Evolutionary conservation across 1,140 invertebrate species (phyloP).

Genomic region (Drosophila bocqueti): DNA sequence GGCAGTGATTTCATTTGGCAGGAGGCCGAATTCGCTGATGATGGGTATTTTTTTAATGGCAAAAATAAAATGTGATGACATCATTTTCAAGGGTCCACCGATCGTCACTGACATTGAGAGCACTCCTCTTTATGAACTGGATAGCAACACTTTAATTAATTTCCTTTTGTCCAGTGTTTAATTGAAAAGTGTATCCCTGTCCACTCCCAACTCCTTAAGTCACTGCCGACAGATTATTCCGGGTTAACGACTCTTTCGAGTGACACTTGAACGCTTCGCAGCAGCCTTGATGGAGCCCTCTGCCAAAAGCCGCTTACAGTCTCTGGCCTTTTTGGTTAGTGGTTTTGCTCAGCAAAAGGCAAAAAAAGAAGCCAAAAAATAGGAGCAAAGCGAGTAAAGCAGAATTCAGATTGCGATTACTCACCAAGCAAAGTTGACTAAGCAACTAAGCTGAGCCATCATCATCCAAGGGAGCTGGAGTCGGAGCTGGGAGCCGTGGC

Average conservation of each 20-base stretch:
- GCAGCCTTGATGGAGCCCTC: conserved; percentile 28
- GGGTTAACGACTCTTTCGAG: conserved; percentile 55
- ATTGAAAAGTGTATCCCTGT: conserved; percentile 32
- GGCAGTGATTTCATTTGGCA: conserved; percentile 46
- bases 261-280: conserved; percentile 56
- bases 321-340: conserved; percentile 34
- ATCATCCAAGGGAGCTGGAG: conserved; percentile 18
- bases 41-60: conserved; percentile 19
- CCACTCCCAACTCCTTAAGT: conserved; percentile 30
- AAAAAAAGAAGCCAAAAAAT: conserved; percentile 6
- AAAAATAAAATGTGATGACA: conserved; percentile 34
- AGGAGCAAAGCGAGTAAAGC: conserved; percentile 33
- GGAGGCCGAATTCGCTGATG: conserved; percentile 21
- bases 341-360: conserved; percentile 24
- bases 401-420: conserved; percentile 65
- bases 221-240: conserved; percentile 51
- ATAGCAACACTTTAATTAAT: conserved; percentile 46
- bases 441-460: conserved; percentile 52
- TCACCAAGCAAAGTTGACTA: conserved; percentile 71
- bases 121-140: conserved; percentile 13
- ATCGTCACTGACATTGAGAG: conserved; percentile 26
- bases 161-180: conserved; percentile 34
- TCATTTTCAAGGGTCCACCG: conserved; percentile 37
- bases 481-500: conserved; percentile 24
- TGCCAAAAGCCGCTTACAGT: conserved; percentile 51